Conservation (phyloP, 2,888 invertebrate species). For the Scrobipalpa costella region DNA sequence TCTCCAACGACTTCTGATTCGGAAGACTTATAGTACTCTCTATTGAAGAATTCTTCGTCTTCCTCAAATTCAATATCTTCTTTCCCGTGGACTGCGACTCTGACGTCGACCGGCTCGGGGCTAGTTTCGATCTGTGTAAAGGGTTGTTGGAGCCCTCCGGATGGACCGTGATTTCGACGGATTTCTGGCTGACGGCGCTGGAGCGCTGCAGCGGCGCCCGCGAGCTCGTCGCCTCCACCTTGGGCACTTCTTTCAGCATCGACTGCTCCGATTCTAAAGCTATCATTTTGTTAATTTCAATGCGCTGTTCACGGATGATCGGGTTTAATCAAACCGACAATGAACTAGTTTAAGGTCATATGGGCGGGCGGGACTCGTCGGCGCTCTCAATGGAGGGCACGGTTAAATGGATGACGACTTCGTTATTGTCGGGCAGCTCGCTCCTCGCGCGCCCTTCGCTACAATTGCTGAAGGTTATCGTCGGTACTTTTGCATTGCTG, state of each 20-base stretch:
- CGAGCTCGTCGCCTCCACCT: slow-evolving; percentile 62
- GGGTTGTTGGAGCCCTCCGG: slow-evolving; percentile 73
- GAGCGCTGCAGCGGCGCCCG: slow-evolving; percentile 80
- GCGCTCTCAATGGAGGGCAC: slow-evolving; percentile 71
- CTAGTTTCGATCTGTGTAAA: slow-evolving; percentile 71
- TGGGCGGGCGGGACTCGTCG: slow-evolving; percentile 74
- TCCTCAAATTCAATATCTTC: slow-evolving; percentile 69
- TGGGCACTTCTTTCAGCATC: slow-evolving; percentile 63
- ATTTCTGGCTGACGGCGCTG: slow-evolving; percentile 83
- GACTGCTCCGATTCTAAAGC: slow-evolving; percentile 72
- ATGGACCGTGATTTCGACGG: slow-evolving; percentile 80
- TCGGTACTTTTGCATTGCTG: slow-evolving; percentile 67
- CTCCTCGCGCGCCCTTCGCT: slow-evolving; percentile 60
- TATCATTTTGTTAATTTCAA: slow-evolving; percentile 58
- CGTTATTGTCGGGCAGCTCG: slow-evolving; percentile 59
- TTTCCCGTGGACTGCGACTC: slow-evolving; percentile 73
- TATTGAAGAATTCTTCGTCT: slow-evolving; percentile 77
- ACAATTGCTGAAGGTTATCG: slow-evolving; percentile 77
- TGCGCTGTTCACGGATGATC: slow-evolving; percentile 31
- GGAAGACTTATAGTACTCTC: slow-evolving; percentile 79
- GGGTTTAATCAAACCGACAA: slow-evolving; percentile 35
- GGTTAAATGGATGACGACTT: slow-evolving; percentile 65
- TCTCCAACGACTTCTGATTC: slow-evolving; percentile 77
- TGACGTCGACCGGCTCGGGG: slow-evolving; percentile 73
- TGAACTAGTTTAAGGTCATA: slow-evolving; percentile 52